These are phyloP conservation scores for Neodiprion fabricii DNA, from an alignment of 1,140 invertebrate genomes.

Conservation along the genomic window DNA sequence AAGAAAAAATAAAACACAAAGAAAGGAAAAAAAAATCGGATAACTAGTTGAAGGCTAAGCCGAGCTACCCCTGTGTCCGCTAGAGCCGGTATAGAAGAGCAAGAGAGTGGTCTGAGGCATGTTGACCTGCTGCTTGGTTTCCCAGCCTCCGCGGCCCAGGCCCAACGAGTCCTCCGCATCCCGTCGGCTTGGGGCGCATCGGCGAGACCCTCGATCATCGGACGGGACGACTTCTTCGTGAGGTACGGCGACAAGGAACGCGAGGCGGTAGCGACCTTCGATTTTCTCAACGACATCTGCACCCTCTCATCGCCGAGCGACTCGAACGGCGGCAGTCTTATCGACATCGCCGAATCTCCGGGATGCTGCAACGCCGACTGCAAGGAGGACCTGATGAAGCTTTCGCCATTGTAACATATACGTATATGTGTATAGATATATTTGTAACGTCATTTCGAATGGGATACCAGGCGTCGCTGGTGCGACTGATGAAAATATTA, in stretches of 20 bases:
- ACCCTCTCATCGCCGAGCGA: constrained; percentile 53
- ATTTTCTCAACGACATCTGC: constrained; percentile 75
- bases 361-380: constrained; percentile 28
- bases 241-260: constrained; percentile 79
- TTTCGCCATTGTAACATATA: constrained; percentile 36
- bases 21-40: constrained; percentile 11
- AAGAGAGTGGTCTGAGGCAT: constrained; percentile 46
- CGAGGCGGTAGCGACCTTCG: constrained; percentile 79
- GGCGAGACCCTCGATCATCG: constrained; percentile 73
- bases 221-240: constrained; percentile 74
- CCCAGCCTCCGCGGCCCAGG: constrained; percentile 67
- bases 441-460: too few relatives aligned
- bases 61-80: constrained; percentile 52
- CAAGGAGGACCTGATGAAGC: constrained; percentile 40
- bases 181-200: constrained; percentile 58
- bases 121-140: constrained; percentile 55
- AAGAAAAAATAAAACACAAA: constrained; percentile 12
- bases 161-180: constrained; percentile 64
- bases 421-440: too few relatives aligned
- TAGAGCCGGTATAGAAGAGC: constrained; percentile 46
- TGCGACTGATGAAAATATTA: too few relatives aligned
- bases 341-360: constrained; percentile 25
- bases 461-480: too few relatives aligned
- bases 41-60: constrained; percentile 37
- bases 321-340: constrained; percentile 28